Evolutionary conservation across 2,113 vertebrate genomes (phyloP), one percentile per base, ranked within the genome.

Genomic region (Dipodomys merriami): DNA sequence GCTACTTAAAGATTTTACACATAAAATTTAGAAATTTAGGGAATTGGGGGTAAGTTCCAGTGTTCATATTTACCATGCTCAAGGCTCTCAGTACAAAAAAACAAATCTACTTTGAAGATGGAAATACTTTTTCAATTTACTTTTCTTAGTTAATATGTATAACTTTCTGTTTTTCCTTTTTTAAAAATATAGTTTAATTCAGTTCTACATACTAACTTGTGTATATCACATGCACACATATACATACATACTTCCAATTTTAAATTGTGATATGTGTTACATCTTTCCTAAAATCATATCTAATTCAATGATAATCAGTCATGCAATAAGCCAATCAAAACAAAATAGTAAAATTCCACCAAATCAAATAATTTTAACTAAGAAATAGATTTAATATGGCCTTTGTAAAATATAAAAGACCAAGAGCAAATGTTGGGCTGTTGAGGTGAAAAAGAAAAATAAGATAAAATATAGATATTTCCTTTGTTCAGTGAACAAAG

Each of bases 111-210:
- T 68, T 35, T 80, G 7, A 83, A 77, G 22, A 65, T 2, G 67
- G 86, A 86, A 33, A 49, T 49, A 25, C 25, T 83, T 39, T 68
- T 4, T 68, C 7, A 67, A 76, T 49, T 74, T 74, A 46, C 7
- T 91, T 85, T 86, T 88, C 8, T 77, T 60, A 85, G 19, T 71
- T 57, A 78, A 84, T 53, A 89, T 57, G n/a, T 39, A 72, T 71
- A 76, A 35, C 84, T 29, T 19, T 95, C 19, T 72, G 57, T 91
- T 83, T 92, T 86, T 53, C 27, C 8, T 64, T 53, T 91, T 83
- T 69, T 79, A 53, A 84, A 85, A 74, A 9, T 9, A 16, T 73
- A 44, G 29, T 74, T 91, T 90, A 68, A 44, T 72, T 92, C 22
- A 79, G 18, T 30, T 72, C 29, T 79, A 5, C 8, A 78, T 71